Evolutionary conservation across 2,888 invertebrate genomes (phyloP).

Genomic region (Tortricodes alternella): DNA sequence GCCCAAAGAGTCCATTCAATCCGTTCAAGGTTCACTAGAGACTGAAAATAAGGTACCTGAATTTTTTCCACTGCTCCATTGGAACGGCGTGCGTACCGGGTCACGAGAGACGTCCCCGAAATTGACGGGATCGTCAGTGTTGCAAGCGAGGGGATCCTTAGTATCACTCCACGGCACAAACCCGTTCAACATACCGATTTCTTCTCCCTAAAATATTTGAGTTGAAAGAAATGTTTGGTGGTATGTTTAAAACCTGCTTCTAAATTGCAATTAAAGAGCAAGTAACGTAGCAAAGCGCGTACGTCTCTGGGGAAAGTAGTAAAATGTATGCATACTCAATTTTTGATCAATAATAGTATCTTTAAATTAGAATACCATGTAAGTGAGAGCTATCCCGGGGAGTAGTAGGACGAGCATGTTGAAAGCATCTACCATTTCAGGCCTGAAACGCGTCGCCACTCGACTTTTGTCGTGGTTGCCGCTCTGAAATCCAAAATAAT

Average conservation of each 20-base stretch:
- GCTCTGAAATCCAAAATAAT: slow-evolving; percentile 64
- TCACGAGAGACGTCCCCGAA: slow-evolving; percentile 85
- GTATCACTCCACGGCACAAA: slow-evolving; percentile 81
- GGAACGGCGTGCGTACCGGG: slow-evolving; percentile 91
- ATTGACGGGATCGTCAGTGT: slow-evolving; percentile 80
- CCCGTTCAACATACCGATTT: slow-evolving; percentile 87
- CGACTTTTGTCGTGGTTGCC: slow-evolving; percentile 90
- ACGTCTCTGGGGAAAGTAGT: no score
- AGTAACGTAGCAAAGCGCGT: no score
- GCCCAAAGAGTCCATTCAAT: no score
- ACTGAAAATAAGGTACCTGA: no score
- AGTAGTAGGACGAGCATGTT: slow-evolving; percentile 92
- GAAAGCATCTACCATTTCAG: slow-evolving; percentile 87
- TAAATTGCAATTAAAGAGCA: no score
- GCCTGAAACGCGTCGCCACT: slow-evolving; percentile 85
- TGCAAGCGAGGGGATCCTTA: slow-evolving; percentile 81
- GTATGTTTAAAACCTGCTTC: no score
- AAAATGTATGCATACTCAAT: no score
- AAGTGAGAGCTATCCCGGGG: slow-evolving; percentile 93
- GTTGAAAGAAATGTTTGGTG: no score
- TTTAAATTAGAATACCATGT: no score
- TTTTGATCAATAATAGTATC: no score
- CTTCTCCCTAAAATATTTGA: slow-evolving; percentile 86
- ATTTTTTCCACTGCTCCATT: slow-evolving; percentile 85
- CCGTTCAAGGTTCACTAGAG: no score